phyloP scores from a whole-genome alignment of 2,888 invertebrate genomes.

The Ophion ellenae region DNA sequence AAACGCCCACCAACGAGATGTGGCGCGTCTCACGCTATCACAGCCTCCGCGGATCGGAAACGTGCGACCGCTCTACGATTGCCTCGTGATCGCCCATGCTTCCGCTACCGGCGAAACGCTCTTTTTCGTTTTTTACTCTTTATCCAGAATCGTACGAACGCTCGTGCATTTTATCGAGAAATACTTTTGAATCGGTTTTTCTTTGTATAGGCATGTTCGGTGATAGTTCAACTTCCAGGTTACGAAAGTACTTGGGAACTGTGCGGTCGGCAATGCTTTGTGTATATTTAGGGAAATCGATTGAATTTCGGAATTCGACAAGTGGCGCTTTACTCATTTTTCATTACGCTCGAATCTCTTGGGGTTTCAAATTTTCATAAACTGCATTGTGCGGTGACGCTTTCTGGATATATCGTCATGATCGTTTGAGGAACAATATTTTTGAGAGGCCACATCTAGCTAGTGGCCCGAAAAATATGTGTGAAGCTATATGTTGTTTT shows the following conservation, averaged over 20 bases:
- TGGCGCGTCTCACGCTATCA: constrained; percentile 8
- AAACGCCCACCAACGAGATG: background rate
- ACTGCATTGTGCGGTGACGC: too few species aligned
- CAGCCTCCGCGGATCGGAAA: background rate
- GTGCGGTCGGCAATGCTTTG: background rate
- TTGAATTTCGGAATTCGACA: background rate
- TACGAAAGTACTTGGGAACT: too few species aligned
- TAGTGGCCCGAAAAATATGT: too few species aligned
- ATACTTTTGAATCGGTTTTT: too few species aligned
- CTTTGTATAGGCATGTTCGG: too few species aligned
- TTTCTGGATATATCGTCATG: too few species aligned
- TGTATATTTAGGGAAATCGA: background rate
- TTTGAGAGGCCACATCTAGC: too few species aligned
- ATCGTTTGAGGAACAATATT: too few species aligned
- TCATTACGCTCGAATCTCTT: background rate
- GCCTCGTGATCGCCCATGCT: background rate
- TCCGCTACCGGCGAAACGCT: background rate
- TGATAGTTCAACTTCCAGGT: too few species aligned
- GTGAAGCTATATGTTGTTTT: too few species aligned
- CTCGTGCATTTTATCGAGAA: too few species aligned
- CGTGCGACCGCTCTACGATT: background rate
- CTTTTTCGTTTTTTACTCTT: background rate
- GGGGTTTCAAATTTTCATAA: too few species aligned
- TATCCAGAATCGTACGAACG: background rate
- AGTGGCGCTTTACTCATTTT: background rate